Evolutionary conservation across 2,888 invertebrate species (phyloP), one percentile per base, ranked within the genome.

Genomic region (Pristionchus japonicus): DNA sequence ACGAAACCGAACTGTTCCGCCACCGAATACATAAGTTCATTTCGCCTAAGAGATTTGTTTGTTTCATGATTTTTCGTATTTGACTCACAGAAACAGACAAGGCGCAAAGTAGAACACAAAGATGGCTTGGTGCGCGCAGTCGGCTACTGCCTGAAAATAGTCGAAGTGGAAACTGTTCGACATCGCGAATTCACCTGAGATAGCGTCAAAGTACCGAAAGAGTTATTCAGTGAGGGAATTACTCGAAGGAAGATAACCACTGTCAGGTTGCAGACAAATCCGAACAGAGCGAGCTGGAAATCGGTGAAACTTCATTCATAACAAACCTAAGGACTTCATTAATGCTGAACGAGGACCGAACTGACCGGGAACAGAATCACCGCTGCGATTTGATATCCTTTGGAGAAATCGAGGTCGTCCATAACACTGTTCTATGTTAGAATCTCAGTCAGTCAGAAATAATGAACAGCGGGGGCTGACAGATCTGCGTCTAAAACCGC

Each of bases 251-350:
- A 70, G 17, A 90, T 52, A 9, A 89, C 90, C 15, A 91, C 89
- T 3, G 89, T 89, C 89, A 90, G 90, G 37, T 91, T 91, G 84
- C 88, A 88, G 1, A 64, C 57, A 37, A 91, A 89, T 31, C 91
- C 90, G 27, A 90, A 37, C 11, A 89, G 47, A 13, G 89, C 89
- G 1, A 90, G 17, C 91, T 90, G 88, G n/a, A 77, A 77, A 31
- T 0, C 15, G 11, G 6, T 57, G 15, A n/a, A n/a, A n/a, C n/a
- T n/a, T n/a, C n/a, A n/a, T n/a, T n/a, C n/a, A n/a, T n/a, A n/a
- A n/a, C n/a, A n/a, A n/a, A n/a, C n/a, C n/a, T n/a, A n/a, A n/a
- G n/a, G n/a, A n/a, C n/a, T 70, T 11, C 6, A 13, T 9, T 64
- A 61, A 27, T 64, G 31, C 31, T 2, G 7, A 31, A 64, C 1